Percentiles rank a stretch among this genome's conserved stretches.
Evolutionary conservation across 2,888 invertebrate species (phyloP).

Genomic region (Hirtodrosophila confusa): DNA sequence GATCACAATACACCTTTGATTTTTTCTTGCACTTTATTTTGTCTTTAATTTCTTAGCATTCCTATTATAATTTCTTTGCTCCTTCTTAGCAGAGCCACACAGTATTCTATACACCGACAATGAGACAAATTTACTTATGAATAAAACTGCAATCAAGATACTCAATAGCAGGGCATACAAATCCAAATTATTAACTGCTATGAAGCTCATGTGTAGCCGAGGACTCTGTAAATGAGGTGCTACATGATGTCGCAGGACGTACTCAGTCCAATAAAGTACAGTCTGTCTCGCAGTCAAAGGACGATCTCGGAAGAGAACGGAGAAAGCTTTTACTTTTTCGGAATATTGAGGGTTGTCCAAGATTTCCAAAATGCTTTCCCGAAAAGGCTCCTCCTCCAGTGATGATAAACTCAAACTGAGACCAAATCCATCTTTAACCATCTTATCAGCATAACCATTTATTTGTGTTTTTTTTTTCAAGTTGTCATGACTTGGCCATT

Average conservation of each 20-base stretch:
- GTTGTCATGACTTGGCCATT: too few relatives aligned
- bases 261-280: conserved; percentile 86
- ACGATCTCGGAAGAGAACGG: conserved; percentile 85
- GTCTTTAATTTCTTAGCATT: conserved; percentile 4
- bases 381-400: conserved; percentile 51
- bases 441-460: conserved; percentile 55
- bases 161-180: conserved; percentile 67
- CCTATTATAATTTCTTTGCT: background rate
- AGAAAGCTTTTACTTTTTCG: conserved; percentile 82
- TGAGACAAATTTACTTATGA: background rate
- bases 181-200: conserved; percentile 85
- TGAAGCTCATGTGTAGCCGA: conserved; percentile 83
- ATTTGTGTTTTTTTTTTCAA: too few relatives aligned
- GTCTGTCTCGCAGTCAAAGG: conserved; percentile 85
- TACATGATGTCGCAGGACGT: conserved; percentile 86
- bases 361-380: conserved; percentile 51
- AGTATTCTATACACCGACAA: conserved; percentile 9
- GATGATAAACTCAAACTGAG: conserved; percentile 51
- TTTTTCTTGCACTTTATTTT: background rate
- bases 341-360: conserved; percentile 63
- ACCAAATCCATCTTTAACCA: conserved; percentile 73
- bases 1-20: too few relatives aligned
- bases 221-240: conserved; percentile 85
- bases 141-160: background rate
- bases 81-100: background rate